phyloP scores from a whole-genome alignment of 2,888 invertebrate genomes.

The Drosophila limbata region DNA sequence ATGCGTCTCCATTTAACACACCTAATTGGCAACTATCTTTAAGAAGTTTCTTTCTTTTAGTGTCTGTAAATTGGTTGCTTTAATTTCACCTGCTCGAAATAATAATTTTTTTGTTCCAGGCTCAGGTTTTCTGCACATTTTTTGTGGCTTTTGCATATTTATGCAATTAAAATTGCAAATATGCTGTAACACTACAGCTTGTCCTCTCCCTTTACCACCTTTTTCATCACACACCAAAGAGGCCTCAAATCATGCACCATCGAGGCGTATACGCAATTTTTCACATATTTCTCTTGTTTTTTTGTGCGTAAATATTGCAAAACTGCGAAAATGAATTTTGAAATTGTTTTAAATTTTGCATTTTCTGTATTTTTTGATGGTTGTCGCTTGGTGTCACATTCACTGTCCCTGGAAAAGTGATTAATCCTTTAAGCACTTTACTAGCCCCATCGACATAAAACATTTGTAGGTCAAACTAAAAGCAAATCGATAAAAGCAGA shows the following conservation, averaged over 20 bases:
- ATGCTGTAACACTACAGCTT: slow-evolving; percentile 56
- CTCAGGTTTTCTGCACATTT: slow-evolving; percentile 29
- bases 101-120: slow-evolving; percentile 35
- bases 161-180: slow-evolving; percentile 84
- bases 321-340: slow-evolving; percentile 23
- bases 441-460: not conserved
- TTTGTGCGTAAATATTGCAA: slow-evolving; percentile 14
- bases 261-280: slow-evolving; percentile 53
- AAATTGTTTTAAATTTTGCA: slow-evolving; percentile 21
- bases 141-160: slow-evolving; percentile 73
- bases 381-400: not conserved
- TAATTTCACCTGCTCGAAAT: slow-evolving; percentile 27
- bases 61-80: slow-evolving; percentile 18
- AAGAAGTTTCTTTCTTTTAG: not conserved
- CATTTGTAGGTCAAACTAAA: not conserved
- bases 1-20: not conserved
- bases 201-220: not conserved
- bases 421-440: slow-evolving; percentile 29
- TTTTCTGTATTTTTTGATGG: slow-evolving; percentile 5
- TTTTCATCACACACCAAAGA: not conserved
- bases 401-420: not conserved
- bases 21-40: not conserved
- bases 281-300: not conserved
- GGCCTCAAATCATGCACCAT: slow-evolving; percentile 33
- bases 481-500: no score